Evolutionary conservation across 2,888 invertebrate genomes (phyloP), one percentile per base, ranked within the genome.

Genomic region (Chrysina gloriosa): DNA sequence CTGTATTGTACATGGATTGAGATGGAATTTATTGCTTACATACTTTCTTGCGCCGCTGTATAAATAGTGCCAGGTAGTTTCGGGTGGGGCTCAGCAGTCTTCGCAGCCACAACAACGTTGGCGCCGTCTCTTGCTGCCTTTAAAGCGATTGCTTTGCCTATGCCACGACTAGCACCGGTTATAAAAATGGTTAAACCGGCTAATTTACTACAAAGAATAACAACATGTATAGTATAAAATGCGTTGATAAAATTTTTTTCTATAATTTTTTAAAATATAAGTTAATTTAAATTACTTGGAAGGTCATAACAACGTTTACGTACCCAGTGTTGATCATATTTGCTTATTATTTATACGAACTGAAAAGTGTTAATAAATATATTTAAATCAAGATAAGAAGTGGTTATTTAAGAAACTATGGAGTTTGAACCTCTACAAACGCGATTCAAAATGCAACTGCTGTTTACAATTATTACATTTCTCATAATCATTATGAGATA

Each of bases 131-230:
- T 89, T 0, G 97, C 96, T 1, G 93, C 93, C 85, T 96, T 97
- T 66, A 97, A 80, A 2, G 97, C 98, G 74, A 98, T 97, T 11
- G 92, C 93, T 84, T 96, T 94, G 0, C 98, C 98, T 77, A 98
- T 98, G 25, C 98, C 98, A 75, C 98, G 88, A 63, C 96, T 97
- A n/a, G 96, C 98, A 47, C 98, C 98, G 23, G 97, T 97, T 73
- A 98, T 95, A 78, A 98, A 97, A 65, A 97, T 84, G 1, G 98
- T 98, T 73, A 91, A 90, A 1, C 97, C 97, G 72, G 94, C 94
- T 73, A 93, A 84, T 84, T 89, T 90, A 64, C 92, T 90, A 74
- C n/a, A 71, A 76, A 63, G 27, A 69, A 45, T 9, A 9, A 48
- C 5, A 27, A 31, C 31, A 11, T 65, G 23, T n/a, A 52, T 39